Percentiles rank a stretch among this genome's conserved stretches.
These are phyloP conservation scores for Bothrops jararaca DNA, from an alignment of 2,113 vertebrate species.

Conservation along the genomic window DNA sequence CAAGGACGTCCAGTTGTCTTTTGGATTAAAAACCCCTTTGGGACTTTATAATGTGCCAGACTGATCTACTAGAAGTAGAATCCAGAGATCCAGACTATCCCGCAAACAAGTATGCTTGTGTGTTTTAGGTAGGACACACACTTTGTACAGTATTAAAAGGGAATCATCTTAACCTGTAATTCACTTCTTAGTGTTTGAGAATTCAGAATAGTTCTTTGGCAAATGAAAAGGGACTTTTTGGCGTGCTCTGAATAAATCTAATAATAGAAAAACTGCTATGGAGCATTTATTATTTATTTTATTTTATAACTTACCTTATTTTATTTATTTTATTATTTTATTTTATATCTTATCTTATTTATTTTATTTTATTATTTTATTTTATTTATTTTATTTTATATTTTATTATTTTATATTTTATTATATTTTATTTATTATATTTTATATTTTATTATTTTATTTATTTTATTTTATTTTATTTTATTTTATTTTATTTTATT, in stretches of 20 bases:
- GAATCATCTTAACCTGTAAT: not conserved
- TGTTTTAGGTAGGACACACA: not conserved
- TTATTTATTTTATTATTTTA: too few relatives aligned
- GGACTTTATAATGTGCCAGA: not conserved
- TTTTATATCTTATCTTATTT: too few relatives aligned
- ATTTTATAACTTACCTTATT: too few relatives aligned
- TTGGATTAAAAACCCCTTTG: fast-evolving
- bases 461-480: too few relatives aligned
- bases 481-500: too few relatives aligned
- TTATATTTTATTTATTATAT: too few relatives aligned
- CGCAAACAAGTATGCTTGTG: not conserved
- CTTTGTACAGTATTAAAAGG: not conserved
- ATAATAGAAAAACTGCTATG: not conserved
- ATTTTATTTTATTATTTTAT: too few relatives aligned
- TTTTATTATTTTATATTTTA: too few relatives aligned
- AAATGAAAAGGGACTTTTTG: not conserved
- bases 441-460: too few relatives aligned
- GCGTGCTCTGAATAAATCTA: not conserved
- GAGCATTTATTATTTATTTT: not conserved
- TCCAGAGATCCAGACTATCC: not conserved
- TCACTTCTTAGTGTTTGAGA: not conserved
- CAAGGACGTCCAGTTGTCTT: not conserved
- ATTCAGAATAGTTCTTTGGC: not conserved
- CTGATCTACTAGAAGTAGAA: too few relatives aligned
- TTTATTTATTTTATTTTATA: too few relatives aligned